A percentile compares a stretch with the other conserved stretches of the same genome.
These are phyloP conservation scores for Ochotona princeps DNA, from an alignment of 2,113 vertebrate genomes.

Conservation along the genomic window DNA sequence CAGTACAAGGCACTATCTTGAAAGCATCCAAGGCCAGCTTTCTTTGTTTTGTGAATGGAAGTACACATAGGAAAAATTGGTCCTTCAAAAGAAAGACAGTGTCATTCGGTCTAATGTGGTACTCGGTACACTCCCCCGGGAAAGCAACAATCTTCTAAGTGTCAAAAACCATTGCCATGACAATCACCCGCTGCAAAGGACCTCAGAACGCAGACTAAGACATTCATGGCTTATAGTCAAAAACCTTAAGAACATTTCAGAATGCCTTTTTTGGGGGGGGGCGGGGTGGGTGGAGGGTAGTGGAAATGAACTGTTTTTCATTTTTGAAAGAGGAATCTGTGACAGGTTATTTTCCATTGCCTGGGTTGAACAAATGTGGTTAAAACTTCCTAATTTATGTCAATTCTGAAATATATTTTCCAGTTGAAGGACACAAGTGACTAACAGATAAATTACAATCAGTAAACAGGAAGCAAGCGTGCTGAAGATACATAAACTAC, in stretches of 20 bases:
- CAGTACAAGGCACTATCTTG: background rate
- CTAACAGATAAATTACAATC: conserved; percentile 66
- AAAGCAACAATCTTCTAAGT: conserved; percentile 59
- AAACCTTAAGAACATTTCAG: conserved; percentile 53
- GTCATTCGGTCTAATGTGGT: background rate
- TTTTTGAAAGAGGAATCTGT: conserved; percentile 67
- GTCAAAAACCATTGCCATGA: conserved; percentile 59
- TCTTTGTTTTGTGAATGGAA: conserved; percentile 5
- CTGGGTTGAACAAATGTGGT: conserved; percentile 73
- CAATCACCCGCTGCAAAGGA: conserved; percentile 33
- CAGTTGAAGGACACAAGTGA: conserved; percentile 48
- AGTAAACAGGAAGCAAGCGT: conserved; percentile 55
- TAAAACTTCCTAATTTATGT: conserved; percentile 78
- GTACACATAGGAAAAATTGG: conserved; percentile 22
- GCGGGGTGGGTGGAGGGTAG: background rate
- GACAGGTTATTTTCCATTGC: conserved; percentile 74
- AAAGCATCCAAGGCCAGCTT: background rate
- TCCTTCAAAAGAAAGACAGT: conserved; percentile 52
- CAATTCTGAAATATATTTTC: conserved; percentile 74
- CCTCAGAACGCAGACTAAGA: conserved; percentile 35
- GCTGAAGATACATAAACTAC: conserved; percentile 46
- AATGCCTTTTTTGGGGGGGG: background rate
- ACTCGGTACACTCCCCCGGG: conserved; percentile 16
- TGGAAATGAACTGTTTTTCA: conserved; percentile 65
- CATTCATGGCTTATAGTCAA: conserved; percentile 45